These are phyloP conservation scores for Hypsopygia costalis DNA, from an alignment of 2,888 invertebrate genomes.

Conservation along the genomic window DNA sequence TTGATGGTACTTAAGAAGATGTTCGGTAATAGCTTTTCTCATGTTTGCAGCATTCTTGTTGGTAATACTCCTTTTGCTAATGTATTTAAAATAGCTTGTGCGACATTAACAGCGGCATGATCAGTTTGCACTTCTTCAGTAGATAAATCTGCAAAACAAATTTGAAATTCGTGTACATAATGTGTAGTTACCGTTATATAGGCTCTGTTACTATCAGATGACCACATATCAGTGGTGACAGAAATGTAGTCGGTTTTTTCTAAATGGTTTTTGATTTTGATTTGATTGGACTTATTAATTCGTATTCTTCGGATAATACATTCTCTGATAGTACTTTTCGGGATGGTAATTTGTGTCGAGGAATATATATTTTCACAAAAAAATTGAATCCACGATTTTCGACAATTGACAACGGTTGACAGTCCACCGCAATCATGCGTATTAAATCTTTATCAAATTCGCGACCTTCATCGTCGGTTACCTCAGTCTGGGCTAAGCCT, in stretches of 20 bases:
- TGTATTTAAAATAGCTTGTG: constrained; percentile 4
- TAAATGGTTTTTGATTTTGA: too few relatives aligned
- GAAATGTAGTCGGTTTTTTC: too few relatives aligned
- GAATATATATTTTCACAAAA: background rate
- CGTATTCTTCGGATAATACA: background rate
- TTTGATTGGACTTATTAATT: background rate
- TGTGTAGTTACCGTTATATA: too few relatives aligned
- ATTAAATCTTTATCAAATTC: background rate
- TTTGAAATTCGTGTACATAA: too few relatives aligned
- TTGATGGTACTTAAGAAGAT: constrained; percentile 1
- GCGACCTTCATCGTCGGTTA: too few relatives aligned
- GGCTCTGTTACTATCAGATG: too few relatives aligned
- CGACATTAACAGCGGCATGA: constrained; percentile 3
- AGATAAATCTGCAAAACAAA: too few relatives aligned
- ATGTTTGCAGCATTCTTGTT: constrained; percentile 4
- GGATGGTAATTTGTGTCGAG: background rate
- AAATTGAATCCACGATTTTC: background rate
- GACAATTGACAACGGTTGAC: background rate
- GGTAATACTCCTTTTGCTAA: constrained; percentile 1
- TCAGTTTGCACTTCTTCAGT: constrained; percentile 3
- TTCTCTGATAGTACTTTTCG: background rate
- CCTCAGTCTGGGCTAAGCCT: too few relatives aligned
- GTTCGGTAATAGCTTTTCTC: constrained; percentile 6
- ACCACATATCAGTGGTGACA: too few relatives aligned
- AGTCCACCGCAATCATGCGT: background rate